phyloP scores from a whole-genome alignment of 2,797 vertebrate genomes.

The Anas georgica region DNA sequence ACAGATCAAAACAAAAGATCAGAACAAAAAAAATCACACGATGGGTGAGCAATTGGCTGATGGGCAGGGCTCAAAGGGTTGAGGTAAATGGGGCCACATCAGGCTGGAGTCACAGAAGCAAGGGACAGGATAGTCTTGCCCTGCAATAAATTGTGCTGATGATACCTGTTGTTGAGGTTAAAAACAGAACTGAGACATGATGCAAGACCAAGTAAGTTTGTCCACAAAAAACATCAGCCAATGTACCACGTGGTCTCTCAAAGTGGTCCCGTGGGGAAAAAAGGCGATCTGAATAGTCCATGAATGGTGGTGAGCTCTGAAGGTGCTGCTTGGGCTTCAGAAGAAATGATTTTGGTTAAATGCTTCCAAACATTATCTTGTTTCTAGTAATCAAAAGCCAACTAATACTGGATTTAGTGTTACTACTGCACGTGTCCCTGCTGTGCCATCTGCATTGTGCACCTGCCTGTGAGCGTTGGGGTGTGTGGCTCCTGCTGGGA shows the following conservation, averaged over 20 bases:
- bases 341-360: background rate
- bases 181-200: background rate
- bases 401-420: background rate
- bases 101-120: background rate
- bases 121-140: background rate
- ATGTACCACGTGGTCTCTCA: too few relatives aligned
- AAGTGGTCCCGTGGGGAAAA: background rate
- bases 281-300: background rate
- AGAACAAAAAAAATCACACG: fast-evolving
- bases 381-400: background rate
- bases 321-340: background rate
- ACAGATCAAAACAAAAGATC: too few relatives aligned
- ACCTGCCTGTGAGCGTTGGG: background rate
- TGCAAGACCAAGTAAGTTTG: background rate
- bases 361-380: background rate
- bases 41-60: too few relatives aligned
- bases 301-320: background rate
- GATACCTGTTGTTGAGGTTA: background rate
- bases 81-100: too few relatives aligned
- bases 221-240: too few relatives aligned
- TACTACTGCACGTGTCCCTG: background rate
- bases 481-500: background rate
- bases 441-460: background rate
- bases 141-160: background rate
- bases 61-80: too few relatives aligned